These are phyloP conservation scores for Solenopsis fugax DNA, from an alignment of 1,140 invertebrate genomes.

Conservation along the genomic window DNA sequence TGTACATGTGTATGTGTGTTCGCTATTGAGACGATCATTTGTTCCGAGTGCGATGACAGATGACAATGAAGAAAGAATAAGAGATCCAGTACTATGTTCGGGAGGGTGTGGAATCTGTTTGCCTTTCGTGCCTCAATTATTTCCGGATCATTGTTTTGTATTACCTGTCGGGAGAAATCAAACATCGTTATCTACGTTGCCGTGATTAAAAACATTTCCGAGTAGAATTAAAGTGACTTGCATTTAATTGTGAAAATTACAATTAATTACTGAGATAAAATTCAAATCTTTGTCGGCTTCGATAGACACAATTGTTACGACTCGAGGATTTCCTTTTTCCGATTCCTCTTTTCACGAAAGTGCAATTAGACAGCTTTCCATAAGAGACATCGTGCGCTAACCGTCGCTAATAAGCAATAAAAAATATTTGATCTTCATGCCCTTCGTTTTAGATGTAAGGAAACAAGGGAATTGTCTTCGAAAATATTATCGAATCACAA, in stretches of 20 bases:
- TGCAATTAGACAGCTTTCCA: too few relatives aligned
- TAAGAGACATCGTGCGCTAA: too few relatives aligned
- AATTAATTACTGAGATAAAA: not conserved
- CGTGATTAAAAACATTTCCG: constrained; percentile 71
- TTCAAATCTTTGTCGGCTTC: not conserved
- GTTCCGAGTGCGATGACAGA: constrained; percentile 85
- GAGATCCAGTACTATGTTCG: constrained; percentile 70
- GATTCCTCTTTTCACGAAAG: too few relatives aligned
- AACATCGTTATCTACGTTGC: constrained; percentile 70
- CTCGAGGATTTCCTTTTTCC: too few relatives aligned
- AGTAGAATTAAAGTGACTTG: not conserved
- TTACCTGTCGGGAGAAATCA: constrained; percentile 75
- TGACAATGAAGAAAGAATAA: constrained; percentile 83
- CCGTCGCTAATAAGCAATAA: too few relatives aligned
- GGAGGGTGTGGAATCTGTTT: constrained; percentile 82
- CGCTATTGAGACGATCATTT: constrained; percentile 83
- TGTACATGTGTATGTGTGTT: not conserved
- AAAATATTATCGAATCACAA: too few relatives aligned
- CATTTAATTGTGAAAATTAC: not conserved
- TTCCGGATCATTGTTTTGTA: constrained; percentile 85
- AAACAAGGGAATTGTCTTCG: too few relatives aligned
- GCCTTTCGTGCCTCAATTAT: constrained; percentile 85
- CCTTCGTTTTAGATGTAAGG: too few relatives aligned
- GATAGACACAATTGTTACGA: not conserved
- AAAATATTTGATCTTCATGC: too few relatives aligned